Conservation (phyloP, 2,797 vertebrate genomes). For the Hippopotamyrus pictus region DNA sequence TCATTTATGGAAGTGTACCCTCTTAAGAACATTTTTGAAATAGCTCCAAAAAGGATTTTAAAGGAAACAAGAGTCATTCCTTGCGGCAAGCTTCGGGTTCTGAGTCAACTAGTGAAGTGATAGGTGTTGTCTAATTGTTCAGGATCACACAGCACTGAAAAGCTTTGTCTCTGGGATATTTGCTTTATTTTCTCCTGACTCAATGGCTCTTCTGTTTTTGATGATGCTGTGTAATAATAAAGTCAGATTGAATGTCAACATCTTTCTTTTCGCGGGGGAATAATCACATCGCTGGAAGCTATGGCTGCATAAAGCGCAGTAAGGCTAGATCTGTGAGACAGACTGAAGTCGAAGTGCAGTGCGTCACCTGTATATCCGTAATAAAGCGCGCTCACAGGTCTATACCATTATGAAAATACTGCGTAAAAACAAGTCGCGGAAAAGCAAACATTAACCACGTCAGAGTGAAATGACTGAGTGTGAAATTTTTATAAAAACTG, state of each 20-base stretch:
- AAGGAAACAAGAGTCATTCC: conserved; percentile 34
- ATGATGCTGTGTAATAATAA: conserved; percentile 2
- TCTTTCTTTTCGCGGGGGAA: neutral
- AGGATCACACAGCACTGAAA: conserved; percentile 13
- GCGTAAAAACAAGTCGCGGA: neutral
- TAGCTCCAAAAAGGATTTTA: conserved; percentile 44
- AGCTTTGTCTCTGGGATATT: conserved; percentile 18
- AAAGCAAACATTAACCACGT: neutral
- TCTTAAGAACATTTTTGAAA: conserved; percentile 41
- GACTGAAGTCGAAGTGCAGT: neutral
- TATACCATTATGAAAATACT: neutral
- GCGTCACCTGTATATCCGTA: neutral
- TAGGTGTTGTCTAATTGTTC: conserved; percentile 12
- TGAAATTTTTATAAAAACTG: neutral
- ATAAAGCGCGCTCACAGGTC: neutral
- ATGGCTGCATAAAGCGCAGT: neutral
- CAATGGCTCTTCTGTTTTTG: conserved; percentile 8
- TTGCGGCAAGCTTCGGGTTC: conserved; percentile 21
- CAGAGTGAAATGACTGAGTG: neutral
- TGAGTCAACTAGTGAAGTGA: conserved; percentile 23
- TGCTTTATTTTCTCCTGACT: neutral
- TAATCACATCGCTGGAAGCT: neutral
- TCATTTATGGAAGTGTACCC: conserved; percentile 28
- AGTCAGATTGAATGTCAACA: conserved; percentile 14
- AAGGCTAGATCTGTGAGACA: conserved; percentile 13